Percentiles rank a stretch among this genome's conserved stretches.
Conservation (phyloP, 2,113 vertebrate genomes). For the Procavia capensis region DNA sequence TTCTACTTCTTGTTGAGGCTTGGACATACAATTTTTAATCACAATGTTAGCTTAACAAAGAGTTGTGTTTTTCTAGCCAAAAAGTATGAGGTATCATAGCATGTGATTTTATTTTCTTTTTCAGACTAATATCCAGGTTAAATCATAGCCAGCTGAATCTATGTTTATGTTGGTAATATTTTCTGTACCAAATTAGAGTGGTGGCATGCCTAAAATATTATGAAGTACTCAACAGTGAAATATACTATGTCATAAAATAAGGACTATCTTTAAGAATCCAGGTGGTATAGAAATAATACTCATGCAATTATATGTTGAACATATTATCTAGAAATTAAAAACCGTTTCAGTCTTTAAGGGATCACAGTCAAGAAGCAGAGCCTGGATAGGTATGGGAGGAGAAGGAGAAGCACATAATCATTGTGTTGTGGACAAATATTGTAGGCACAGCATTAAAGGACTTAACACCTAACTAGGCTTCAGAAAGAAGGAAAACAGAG, state of each 20-base stretch:
- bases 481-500: background rate
- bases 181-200: background rate
- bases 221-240: background rate
- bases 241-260: background rate
- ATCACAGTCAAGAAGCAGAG: background rate
- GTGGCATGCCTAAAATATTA: background rate
- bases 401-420: background rate
- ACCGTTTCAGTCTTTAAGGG: background rate
- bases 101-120: slow-evolving; percentile 32
- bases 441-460: background rate
- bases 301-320: background rate
- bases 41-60: background rate
- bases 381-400: too few relatives aligned
- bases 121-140: background rate
- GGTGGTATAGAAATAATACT: background rate
- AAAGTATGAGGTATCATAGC: background rate
- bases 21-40: background rate
- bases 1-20: slow-evolving; percentile 31
- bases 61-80: background rate
- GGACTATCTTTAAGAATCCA: background rate
- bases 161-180: background rate
- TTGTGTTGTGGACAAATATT: background rate
- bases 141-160: background rate
- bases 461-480: background rate
- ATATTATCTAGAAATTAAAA: background rate